Percentiles rank a stretch among this genome's conserved stretches.
These are phyloP conservation scores for Phocides pigmalion DNA, from an alignment of 1,140 invertebrate species.

Conservation along the genomic window DNA sequence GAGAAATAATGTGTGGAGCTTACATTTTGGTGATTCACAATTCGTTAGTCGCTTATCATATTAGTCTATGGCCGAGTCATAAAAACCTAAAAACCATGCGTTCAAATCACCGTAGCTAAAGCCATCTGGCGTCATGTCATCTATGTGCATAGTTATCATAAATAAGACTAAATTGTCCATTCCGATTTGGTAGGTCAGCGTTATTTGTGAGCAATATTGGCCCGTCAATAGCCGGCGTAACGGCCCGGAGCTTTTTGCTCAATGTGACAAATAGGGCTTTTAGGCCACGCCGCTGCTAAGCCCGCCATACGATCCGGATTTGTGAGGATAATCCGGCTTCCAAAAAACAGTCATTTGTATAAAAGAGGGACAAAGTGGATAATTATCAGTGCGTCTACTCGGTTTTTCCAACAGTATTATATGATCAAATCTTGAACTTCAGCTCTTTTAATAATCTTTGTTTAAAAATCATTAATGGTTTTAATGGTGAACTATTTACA, in stretches of 20 bases:
- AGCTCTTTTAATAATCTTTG: too few species aligned
- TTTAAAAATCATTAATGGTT: too few species aligned
- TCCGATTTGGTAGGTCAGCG: conserved; percentile 37
- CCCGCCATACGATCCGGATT: background rate
- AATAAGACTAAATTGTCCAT: conserved; percentile 41
- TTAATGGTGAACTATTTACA: too few species aligned
- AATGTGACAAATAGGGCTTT: conserved; percentile 47
- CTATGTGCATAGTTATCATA: conserved; percentile 34
- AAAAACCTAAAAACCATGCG: background rate
- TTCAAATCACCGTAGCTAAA: conserved; percentile 17
- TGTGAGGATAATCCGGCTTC: background rate
- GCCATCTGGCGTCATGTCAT: conserved; percentile 15
- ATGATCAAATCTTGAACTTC: too few species aligned
- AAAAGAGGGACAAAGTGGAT: too few species aligned
- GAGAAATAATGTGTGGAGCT: too few species aligned
- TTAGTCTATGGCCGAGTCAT: too few species aligned
- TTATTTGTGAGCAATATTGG: conserved; percentile 44
- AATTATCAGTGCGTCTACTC: too few species aligned
- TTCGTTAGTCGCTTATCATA: too few species aligned
- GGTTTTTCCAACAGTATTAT: too few species aligned
- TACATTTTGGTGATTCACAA: too few species aligned
- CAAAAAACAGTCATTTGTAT: too few species aligned
- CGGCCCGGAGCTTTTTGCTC: conserved; percentile 43
- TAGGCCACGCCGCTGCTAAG: conserved; percentile 27
- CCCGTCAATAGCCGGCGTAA: conserved; percentile 41